Evolutionary conservation across 2,113 vertebrate species (phyloP).

Genomic region (Caloenas nicobarica): DNA sequence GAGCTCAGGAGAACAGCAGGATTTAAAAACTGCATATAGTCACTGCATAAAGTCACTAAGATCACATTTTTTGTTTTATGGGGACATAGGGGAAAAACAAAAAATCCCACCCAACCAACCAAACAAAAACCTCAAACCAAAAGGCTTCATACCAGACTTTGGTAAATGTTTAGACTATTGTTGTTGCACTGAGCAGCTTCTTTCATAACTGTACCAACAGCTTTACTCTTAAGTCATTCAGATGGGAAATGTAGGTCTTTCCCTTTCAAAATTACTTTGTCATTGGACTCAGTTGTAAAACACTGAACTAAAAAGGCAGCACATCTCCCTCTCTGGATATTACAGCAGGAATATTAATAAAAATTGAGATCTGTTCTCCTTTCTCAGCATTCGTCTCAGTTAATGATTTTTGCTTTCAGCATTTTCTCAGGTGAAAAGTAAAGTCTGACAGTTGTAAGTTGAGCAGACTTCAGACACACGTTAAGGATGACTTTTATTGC

Average conservation of each 20-base stretch:
- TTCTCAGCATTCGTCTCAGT: background rate
- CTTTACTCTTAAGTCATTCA: background rate
- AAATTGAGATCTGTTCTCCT: background rate
- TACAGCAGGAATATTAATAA: background rate
- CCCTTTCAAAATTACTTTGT: background rate
- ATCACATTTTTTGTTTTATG: background rate
- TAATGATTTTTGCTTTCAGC: background rate
- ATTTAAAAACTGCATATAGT: background rate
- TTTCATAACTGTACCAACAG: background rate
- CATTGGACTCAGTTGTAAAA: background rate
- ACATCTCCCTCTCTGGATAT: background rate
- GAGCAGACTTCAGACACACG: fast-evolving
- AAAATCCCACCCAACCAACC: fast-evolving
- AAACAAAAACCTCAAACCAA: background rate
- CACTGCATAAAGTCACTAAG: background rate
- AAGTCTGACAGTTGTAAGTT: background rate
- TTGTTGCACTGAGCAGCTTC: background rate
- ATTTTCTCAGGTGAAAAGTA: background rate
- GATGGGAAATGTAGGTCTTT: background rate
- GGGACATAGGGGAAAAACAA: background rate
- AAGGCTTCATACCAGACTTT: background rate
- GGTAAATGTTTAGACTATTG: background rate
- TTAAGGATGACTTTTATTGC: background rate
- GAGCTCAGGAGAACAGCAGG: background rate
- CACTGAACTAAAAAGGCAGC: background rate